These are phyloP conservation scores for Brachypterus glaber DNA, from an alignment of 2,888 invertebrate genomes.

Conservation along the genomic window DNA sequence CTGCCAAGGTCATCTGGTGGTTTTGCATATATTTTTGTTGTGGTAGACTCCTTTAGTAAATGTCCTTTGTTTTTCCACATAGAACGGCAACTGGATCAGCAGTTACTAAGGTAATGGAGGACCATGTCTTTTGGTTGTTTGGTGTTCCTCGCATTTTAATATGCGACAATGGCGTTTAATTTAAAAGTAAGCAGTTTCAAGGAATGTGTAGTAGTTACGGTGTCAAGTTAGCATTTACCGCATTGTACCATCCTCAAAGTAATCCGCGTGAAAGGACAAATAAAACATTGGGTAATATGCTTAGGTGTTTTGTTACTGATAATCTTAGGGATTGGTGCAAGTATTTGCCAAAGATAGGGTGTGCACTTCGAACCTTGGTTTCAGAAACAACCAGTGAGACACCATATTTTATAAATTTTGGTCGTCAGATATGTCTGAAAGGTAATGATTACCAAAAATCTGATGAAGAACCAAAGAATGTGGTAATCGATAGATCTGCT, in stretches of 20 bases:
- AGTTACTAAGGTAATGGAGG: slow-evolving; percentile 8
- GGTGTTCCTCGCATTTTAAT: slow-evolving; percentile 20
- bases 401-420: slow-evolving; percentile 23
- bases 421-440: slow-evolving; percentile 12
- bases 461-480: too few species aligned
- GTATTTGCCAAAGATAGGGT: slow-evolving; percentile 22
- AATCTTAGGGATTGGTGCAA: slow-evolving; percentile 23
- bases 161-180: slow-evolving; percentile 23
- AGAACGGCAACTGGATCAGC: slow-evolving; percentile 9
- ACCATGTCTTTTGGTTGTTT: slow-evolving; percentile 18
- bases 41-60: slow-evolving; percentile 15
- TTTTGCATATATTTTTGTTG: slow-evolving; percentile 13
- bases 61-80: slow-evolving; percentile 10
- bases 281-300: slow-evolving; percentile 25
- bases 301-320: slow-evolving; percentile 20
- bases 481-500: too few species aligned
- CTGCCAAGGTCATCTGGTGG: slow-evolving; percentile 9
- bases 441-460: too few species aligned
- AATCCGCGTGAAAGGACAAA: slow-evolving; percentile 31
- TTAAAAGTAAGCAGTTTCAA: slow-evolving; percentile 5
- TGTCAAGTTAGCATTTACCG: slow-evolving; percentile 17
- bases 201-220: slow-evolving; percentile 16
- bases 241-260: slow-evolving; percentile 27
- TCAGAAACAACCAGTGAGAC: slow-evolving; percentile 24
- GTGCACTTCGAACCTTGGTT: slow-evolving; percentile 24